These are phyloP conservation scores for Sminthurides aquaticus DNA, from an alignment of 2,888 invertebrate species.

Conservation along the genomic window DNA sequence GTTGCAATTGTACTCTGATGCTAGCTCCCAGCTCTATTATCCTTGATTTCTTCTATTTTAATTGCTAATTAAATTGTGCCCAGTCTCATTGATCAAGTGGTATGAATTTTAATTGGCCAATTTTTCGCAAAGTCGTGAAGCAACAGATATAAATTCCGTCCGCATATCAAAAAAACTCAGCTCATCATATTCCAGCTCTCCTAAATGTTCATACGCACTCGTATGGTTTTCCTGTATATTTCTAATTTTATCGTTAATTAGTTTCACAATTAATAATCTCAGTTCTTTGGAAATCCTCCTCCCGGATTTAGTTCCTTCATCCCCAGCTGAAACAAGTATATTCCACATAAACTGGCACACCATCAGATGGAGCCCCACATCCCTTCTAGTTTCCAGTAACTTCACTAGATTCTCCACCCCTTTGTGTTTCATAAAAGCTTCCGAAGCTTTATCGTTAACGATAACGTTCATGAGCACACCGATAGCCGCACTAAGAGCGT, in stretches of 20 bases:
- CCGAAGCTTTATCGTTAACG: constrained; percentile 34
- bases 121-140: neutral
- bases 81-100: neutral
- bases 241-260: neutral
- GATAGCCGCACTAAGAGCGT: constrained; percentile 37
- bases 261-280: neutral
- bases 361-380: constrained; percentile 36
- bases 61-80: neutral
- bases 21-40: no score
- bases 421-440: constrained; percentile 28
- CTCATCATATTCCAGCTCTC: constrained; percentile 1
- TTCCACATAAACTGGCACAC: constrained; percentile 41
- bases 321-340: constrained; percentile 28
- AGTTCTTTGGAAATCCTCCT: neutral
- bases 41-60: no score
- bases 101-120: neutral
- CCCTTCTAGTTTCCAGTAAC: constrained; percentile 29
- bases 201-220: neutral
- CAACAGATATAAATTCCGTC: neutral
- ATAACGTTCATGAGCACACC: constrained; percentile 42
- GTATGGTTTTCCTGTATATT: neutral
- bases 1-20: no score
- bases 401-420: constrained; percentile 33
- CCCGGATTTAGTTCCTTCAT: neutral
- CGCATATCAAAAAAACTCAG: neutral